Evolutionary conservation across 37 sponge, comb jelly and placozoan species (phyloP).

Genomic region (Oscarella lobularis): DNA sequence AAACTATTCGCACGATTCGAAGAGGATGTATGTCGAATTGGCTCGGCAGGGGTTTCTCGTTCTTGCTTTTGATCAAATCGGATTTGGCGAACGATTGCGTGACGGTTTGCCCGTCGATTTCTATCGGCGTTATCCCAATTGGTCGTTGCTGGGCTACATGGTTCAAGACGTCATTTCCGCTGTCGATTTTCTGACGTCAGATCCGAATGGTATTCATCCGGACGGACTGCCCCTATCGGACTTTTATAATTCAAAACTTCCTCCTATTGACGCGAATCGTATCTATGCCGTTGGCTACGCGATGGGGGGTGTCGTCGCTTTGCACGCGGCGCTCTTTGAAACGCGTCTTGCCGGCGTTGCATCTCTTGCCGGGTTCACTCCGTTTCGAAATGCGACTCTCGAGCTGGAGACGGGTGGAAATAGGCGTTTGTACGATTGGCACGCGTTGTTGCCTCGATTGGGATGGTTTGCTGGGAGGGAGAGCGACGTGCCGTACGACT

Average conservation of each 20-base stretch:
- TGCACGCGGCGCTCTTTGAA: neutral
- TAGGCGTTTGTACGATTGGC: constrained; percentile 1
- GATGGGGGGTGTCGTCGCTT: constrained; percentile 1
- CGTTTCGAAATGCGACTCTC: neutral
- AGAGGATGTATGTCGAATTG: neutral
- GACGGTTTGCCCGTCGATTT: neutral
- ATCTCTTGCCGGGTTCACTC: neutral
- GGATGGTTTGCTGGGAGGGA: constrained; percentile 3
- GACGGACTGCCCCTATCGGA: neutral
- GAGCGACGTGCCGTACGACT: neutral
- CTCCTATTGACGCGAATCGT: neutral
- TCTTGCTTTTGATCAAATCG: constrained; percentile 7
- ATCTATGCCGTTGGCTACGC: neutral
- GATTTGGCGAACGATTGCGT: neutral
- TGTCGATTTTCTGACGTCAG: neutral
- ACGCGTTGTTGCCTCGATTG: constrained; percentile 2
- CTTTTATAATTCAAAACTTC: neutral
- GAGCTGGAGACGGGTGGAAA: neutral
- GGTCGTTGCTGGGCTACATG: constrained; percentile 9
- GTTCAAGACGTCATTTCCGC: constrained; percentile 2
- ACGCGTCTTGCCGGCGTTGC: constrained; percentile 4
- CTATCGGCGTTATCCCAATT: neutral
- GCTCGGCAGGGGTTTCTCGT: neutral
- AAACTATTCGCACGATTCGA: neutral
- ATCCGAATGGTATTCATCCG: neutral